A percentile compares a stretch with the other conserved stretches of the same genome.
Conservation (phyloP, 2,888 invertebrate species). For the Fragum sueziense region DNA sequence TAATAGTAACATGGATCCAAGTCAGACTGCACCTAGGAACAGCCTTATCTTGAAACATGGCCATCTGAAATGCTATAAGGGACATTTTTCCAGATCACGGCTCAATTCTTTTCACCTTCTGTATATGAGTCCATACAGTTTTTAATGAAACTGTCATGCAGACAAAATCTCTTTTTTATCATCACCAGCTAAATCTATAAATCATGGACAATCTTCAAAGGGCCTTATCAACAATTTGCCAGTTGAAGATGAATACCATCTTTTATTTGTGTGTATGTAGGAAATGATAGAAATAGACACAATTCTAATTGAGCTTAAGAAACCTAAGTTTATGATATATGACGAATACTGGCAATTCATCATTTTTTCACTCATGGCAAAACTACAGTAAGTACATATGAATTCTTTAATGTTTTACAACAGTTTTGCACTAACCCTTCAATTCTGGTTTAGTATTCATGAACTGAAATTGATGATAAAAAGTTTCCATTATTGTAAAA, state of each 20-base stretch:
- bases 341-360: conserved; percentile 11
- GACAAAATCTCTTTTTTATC: conserved; percentile 10
- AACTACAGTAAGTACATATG: no score
- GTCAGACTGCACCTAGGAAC: no score
- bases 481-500: background rate
- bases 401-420: no score
- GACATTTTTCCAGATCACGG: no score
- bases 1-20: no score
- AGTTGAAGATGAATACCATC: conserved; percentile 15
- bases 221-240: conserved; percentile 21
- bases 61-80: no score
- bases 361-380: no score
- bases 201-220: conserved; percentile 9
- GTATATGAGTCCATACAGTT: conserved; percentile 13
- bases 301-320: conserved; percentile 23
- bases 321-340: conserved; percentile 15
- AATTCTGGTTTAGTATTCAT: no score
- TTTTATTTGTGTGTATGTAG: conserved; percentile 20
- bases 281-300: conserved; percentile 23
- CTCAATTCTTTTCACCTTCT: background rate
- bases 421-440: no score
- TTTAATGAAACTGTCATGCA: conserved; percentile 42
- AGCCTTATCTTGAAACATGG: no score
- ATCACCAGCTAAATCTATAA: conserved; percentile 16
- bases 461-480: conserved; percentile 8